Base-by-base conservation (phyloP, 2,113 vertebrate genomes). In the Pseudolaguvia tuberculata region DNA sequence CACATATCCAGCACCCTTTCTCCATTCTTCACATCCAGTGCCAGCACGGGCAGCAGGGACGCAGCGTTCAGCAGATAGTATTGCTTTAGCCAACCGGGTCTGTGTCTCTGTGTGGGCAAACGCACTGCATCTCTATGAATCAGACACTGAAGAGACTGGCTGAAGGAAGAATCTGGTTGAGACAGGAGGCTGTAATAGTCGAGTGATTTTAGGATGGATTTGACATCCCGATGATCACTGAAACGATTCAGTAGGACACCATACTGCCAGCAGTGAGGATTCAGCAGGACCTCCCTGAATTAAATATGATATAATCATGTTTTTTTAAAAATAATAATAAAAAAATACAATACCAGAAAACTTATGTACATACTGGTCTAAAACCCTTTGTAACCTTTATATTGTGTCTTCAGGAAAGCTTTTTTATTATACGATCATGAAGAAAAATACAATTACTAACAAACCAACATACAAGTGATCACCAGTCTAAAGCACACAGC, bases 1-100 rank as follows among this genome's bases (percentile, higher is more conserved):
- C 97, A 99, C 79, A 98, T 85, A 85, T 99, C 97, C 88, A 99
- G 84, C 85, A 97, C 86, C 0, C 79, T 84, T 15, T 99, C 94
- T 7, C 94, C 94, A 75, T 94, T 88, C 72, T 62, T 80, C 72
- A 94, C 82, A 61, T 92, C 91, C 57, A 98, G 82, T 4, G 95
- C 94, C 85, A 99, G 80, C 47, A 97, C 94, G 0, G 96, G 94
- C 21, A 99, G 89, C 79, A 99, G 76, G 0, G 97, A 99, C 18
- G 96, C 93, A 18, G 95, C 94, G 8, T 98, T 98, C 57, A 99
- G 88, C 39, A 98, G 91, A 58, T 92, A 99, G 83, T 94, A 97
- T 1, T 89, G 90, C 77, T 99, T 99, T 58, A 98, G 85, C 50
- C 82, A 90, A 42, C 93, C 94, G 21, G 81, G 35, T 66, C 84